These are phyloP conservation scores for Cyprinus carpio DNA, from an alignment of 2,113 vertebrate species.

Conservation along the genomic window DNA sequence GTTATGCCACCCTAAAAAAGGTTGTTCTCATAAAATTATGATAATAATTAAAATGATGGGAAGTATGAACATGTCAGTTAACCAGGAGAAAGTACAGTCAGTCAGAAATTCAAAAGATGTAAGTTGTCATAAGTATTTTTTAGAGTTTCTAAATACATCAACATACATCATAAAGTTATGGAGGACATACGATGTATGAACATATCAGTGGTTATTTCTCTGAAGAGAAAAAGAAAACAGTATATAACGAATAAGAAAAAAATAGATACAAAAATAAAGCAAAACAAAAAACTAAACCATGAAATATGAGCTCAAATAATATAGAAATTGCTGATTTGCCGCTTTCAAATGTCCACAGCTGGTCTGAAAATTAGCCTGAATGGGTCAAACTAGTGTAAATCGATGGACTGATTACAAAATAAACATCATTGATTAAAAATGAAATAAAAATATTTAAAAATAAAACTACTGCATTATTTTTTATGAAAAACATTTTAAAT, in stretches of 20 bases:
- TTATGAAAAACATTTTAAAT: no score
- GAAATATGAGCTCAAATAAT: background rate
- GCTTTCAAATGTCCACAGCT: background rate
- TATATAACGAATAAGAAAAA: background rate
- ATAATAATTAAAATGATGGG: constrained; percentile 6
- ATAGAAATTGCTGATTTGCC: background rate
- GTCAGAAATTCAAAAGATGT: background rate
- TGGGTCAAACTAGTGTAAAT: background rate
- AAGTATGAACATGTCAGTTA: constrained; percentile 13
- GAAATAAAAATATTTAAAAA: no score
- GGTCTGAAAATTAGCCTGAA: background rate
- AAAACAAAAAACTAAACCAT: background rate
- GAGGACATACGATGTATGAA: background rate
- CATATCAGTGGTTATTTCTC: background rate
- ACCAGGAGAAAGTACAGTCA: background rate
- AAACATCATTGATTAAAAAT: no score
- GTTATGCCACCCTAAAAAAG: background rate
- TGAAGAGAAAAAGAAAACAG: background rate
- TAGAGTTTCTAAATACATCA: background rate
- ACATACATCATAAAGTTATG: background rate
- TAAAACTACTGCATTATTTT: no score
- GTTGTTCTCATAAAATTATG: constrained; percentile 6
- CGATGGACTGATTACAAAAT: no score
- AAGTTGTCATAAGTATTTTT: background rate
- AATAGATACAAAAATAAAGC: background rate